Evolutionary conservation across 2,113 vertebrate genomes (phyloP).

Genomic region (Probosciger aterrimus): DNA sequence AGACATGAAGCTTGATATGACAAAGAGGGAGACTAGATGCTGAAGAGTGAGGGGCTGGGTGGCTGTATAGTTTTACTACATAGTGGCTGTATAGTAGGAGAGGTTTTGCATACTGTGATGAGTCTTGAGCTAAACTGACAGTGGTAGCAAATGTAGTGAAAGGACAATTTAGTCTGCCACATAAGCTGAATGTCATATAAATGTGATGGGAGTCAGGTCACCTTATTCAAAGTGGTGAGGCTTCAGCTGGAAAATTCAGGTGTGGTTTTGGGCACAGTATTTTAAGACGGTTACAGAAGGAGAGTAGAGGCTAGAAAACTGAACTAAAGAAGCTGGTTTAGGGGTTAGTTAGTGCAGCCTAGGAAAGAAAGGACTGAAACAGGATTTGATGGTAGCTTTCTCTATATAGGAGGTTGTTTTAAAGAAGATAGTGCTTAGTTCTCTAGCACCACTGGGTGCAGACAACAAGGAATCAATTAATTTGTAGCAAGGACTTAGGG

Average conservation of each 20-base stretch:
- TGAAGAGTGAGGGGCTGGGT: background rate
- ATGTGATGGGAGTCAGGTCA: background rate
- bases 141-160: background rate
- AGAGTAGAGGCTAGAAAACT: background rate
- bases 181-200: background rate
- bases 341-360: background rate
- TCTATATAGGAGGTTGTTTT: background rate
- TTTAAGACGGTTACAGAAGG: background rate
- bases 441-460: background rate
- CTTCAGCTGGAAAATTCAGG: background rate
- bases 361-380: background rate
- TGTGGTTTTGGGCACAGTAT: background rate
- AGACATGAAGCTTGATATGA: background rate
- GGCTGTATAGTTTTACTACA: background rate
- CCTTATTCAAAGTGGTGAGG: background rate
- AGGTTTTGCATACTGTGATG: background rate
- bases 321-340: background rate
- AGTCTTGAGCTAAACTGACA: background rate
- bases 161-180: background rate
- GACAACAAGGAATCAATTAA: background rate
- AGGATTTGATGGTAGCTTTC: background rate
- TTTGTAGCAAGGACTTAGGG: background rate
- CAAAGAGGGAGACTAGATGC: background rate
- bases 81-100: background rate
- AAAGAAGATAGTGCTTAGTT: background rate